Evolutionary conservation across 2,113 vertebrate species (phyloP).

Genomic region (Oreochromis tanganicae): DNA sequence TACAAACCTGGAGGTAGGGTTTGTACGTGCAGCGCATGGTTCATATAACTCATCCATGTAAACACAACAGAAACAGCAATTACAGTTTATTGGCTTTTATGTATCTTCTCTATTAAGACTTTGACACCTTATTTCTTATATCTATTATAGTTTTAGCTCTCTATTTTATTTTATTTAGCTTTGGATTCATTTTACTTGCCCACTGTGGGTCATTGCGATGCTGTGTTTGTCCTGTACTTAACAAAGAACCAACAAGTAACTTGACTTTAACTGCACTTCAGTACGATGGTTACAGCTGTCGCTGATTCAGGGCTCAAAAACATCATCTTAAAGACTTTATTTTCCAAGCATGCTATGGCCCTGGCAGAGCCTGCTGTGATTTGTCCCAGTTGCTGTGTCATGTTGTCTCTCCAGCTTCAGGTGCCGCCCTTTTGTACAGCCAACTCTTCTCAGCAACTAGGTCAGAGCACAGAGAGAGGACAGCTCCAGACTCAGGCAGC

Average conservation of each 20-base stretch:
- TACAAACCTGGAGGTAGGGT: neutral
- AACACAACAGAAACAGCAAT: neutral
- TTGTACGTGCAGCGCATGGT: neutral
- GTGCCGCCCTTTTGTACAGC: neutral
- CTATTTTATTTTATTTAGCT: neutral
- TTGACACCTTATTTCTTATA: neutral
- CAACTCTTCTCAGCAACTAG: neutral
- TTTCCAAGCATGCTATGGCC: neutral
- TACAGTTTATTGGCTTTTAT: neutral
- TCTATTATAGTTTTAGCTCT: neutral
- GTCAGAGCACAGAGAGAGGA: neutral
- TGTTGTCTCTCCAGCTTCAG: neutral
- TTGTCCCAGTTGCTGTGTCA: neutral
- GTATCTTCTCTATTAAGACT: neutral
- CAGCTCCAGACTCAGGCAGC: neutral
- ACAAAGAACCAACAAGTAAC: rapidly evolving
- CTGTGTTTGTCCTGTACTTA: rapidly evolving
- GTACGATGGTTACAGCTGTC: neutral
- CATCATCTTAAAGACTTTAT: neutral
- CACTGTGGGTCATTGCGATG: neutral
- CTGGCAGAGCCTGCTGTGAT: neutral
- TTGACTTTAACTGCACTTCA: neutral
- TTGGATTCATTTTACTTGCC: neutral
- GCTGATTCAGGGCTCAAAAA: neutral
- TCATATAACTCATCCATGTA: neutral